Base-by-base conservation (phyloP, 2,113 vertebrate genomes). In the Heptranchias perlo region DNA sequence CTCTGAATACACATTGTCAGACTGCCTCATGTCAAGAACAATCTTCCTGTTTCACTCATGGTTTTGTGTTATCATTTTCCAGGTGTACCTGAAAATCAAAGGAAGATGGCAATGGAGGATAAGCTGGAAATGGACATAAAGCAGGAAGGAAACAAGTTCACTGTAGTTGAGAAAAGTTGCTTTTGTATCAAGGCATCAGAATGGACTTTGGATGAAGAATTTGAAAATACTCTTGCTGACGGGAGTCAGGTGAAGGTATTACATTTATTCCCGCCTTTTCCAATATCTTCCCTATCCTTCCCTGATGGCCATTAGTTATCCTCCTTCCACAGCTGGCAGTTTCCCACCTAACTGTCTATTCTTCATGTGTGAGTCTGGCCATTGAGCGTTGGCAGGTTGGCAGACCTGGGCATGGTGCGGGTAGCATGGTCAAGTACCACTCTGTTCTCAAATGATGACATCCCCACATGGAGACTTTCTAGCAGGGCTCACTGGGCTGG, bases 161-260 rank as follows among this genome's bases (percentile, higher is more conserved):
- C 91, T 6, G 49, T 96, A 1, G 23, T 62, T 16, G 91, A 94
- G 39, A 96, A 49, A 87, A 96, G 96, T 62, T 49, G 23, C 49
- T 52, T 94, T 44, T 10, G 89, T 14, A 78, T 54, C 28, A 96
- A 96, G 52, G 31, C 54, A 13, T 52, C 69, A 2, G 44, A 16
- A 23, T 96, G 96, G 96, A 84, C 23, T 28, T 52, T 94, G 91
- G 69, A 78, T 1, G 23, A 96, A 61, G 96, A 96, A 78, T 93
- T 96, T 76, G n/a, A 31, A 61, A 93, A 69, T 52, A 39, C 69
- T 78, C 49, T 62, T 28, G 52, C 96, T 31, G 73, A 96, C 44
- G 96, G 96, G 11, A 89, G 67, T 78, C 18, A 13, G 23, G 93
- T 96, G 91, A 96, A 96, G 89, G 96, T 96, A 96, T 69, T 69